Conservation (phyloP, 2,113 vertebrate species). For the Chloroceryle aenea region DNA sequence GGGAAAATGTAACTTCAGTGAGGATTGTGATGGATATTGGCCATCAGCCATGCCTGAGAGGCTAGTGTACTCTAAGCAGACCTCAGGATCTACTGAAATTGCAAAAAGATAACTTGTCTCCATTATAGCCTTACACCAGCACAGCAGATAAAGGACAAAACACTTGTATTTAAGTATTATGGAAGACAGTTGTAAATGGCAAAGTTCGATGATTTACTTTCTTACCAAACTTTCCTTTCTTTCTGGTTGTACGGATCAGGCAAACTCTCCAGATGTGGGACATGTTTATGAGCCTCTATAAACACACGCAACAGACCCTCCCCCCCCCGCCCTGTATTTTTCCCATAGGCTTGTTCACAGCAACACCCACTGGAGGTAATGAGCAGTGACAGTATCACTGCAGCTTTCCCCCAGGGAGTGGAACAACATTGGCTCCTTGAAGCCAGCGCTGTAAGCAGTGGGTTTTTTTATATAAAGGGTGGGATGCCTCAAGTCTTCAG, state of each 20-base stretch:
- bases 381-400: constrained; percentile 39
- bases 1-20: neutral
- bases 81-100: neutral
- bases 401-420: neutral
- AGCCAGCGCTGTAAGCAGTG: neutral
- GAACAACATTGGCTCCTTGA: neutral
- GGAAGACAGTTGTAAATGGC: neutral
- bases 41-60: neutral
- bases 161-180: neutral
- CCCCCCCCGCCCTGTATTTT: neutral
- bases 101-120: neutral
- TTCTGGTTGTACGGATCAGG: neutral
- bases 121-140: neutral
- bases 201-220: neutral
- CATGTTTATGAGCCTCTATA: neutral
- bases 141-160: neutral
- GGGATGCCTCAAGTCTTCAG: neutral
- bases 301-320: too few relatives aligned
- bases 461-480: neutral
- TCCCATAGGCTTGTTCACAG: constrained; percentile 58
- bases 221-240: neutral
- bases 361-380: constrained; percentile 59
- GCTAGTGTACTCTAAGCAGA: neutral
- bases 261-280: neutral
- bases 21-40: fast-evolving